Evolutionary conservation across 2,797 vertebrate genomes (phyloP).

Genomic region (Muscicapa comitata): DNA sequence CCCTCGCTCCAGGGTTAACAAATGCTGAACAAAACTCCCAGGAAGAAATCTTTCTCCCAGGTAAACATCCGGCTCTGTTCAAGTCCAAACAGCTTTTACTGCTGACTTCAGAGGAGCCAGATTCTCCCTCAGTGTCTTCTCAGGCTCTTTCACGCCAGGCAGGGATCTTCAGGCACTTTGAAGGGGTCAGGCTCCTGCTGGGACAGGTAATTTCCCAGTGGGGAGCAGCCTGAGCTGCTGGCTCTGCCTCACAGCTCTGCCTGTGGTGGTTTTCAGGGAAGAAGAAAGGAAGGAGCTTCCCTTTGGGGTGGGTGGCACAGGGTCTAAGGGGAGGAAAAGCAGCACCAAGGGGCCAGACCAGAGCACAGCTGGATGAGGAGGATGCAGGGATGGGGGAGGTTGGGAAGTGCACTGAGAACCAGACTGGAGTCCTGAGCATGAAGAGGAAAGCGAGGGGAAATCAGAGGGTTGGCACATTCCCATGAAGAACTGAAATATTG

Average conservation of each 20-base stretch:
- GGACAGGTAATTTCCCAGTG: neutral
- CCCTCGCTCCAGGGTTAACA: neutral
- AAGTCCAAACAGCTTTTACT: neutral
- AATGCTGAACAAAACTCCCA: neutral
- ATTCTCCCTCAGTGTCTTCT: neutral
- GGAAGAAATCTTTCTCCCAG: neutral
- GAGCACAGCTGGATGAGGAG: neutral
- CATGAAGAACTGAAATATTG: neutral
- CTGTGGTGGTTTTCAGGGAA: neutral
- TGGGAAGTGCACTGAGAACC: neutral
- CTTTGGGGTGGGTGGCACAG: neutral
- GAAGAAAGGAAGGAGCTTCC: neutral
- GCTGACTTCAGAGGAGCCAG: neutral
- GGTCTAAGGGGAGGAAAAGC: neutral
- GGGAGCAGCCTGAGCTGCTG: neutral
- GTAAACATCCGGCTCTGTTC: neutral
- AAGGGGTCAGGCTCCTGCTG: conserved; percentile 1
- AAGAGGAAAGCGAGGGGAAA: neutral
- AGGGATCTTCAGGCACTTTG: neutral
- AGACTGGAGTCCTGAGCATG: neutral
- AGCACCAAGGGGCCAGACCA: neutral
- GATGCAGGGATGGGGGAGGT: neutral
- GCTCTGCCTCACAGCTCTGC: neutral
- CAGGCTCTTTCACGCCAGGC: neutral
- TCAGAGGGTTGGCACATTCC: fast-evolving